Conservation (phyloP, 1,140 invertebrate species). For the Lanistes nyassanus region DNA sequence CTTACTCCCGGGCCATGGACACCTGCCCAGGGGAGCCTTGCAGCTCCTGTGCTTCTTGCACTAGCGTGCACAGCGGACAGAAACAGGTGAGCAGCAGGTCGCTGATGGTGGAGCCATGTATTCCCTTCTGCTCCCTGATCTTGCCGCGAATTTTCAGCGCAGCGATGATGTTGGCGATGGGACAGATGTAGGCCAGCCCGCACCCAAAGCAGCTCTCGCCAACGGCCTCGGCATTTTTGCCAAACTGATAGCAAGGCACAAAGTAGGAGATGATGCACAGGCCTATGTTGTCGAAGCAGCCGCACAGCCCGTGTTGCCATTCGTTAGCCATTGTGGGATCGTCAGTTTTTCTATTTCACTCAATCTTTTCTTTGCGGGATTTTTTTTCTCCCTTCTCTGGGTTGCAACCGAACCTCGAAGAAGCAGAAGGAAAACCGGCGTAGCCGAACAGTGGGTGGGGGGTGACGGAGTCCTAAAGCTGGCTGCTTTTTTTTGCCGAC, state of each 20-base stretch:
- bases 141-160: slow-evolving; percentile 57
- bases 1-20: slow-evolving; percentile 50
- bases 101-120: slow-evolving; percentile 51
- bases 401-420: neutral
- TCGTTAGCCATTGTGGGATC: slow-evolving; percentile 43
- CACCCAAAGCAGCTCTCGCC: slow-evolving; percentile 61
- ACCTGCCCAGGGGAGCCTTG: slow-evolving; percentile 42
- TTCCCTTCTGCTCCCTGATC: slow-evolving; percentile 57
- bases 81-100: slow-evolving; percentile 57
- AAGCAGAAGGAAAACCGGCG: neutral
- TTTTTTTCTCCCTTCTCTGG: neutral
- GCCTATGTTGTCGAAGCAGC: slow-evolving; percentile 62
- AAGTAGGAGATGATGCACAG: slow-evolving; percentile 62
- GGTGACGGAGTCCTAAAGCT: neutral
- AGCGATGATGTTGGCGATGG: slow-evolving; percentile 48
- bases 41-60: slow-evolving; percentile 61
- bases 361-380: neutral
- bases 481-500: neutral
- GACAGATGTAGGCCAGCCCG: slow-evolving; percentile 51
- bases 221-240: slow-evolving; percentile 63
- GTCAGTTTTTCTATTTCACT: neutral
- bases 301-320: slow-evolving; percentile 60
- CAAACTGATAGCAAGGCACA: slow-evolving; percentile 62
- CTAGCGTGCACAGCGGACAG: slow-evolving; percentile 58
- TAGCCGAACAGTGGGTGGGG: neutral